Base-by-base conservation (phyloP, 2,888 invertebrate genomes). In the Pammene aurita region DNA sequence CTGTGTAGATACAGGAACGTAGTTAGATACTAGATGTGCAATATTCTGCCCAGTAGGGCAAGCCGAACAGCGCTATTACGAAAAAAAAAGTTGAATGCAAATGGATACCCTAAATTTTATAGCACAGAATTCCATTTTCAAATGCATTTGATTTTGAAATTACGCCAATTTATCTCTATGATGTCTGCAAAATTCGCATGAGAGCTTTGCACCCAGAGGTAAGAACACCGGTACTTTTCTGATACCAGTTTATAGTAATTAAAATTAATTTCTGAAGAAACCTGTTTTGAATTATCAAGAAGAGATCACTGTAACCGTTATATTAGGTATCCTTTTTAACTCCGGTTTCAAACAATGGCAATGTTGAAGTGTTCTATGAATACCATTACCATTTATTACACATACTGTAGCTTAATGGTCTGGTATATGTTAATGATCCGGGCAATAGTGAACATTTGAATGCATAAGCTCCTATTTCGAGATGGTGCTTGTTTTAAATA, bases 341-440 rank as follows among this genome's bases (percentile, higher is more conserved):
- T 18, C 48, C 38, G 7, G 61, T 38, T 18, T 61, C 14, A 38
- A 34, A 46, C 44, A 60, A 46, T 46, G 9, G 34, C 50, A 48
- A 60, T 60, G 14, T n/a, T 7, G 34, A 60, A 60, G 50, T 61
- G 61, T 50, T 61, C n/a, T 62, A 62, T 62, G 62, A 62, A 62
- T 62, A 62, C 13, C n/a, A 62, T 62, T 62, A 62, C 50, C 62
- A 62, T 62, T 50, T 62, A 38, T 48, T 61, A 52, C 62, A 62
- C 16, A 52, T 46, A 60, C 26, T 58, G 16, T 10, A 62, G 41
- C 38, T 52, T 52, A 62, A 62, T 62, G 38, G 61, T 50, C 50
- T 61, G 38, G 11, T 41, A 18, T 62, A 50, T 62, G 62, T 38
- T 62, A 62, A 62, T 62, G 50, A 62, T 62, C 38, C 38, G 48